These are phyloP conservation scores for Neuroscelio doddi DNA, from an alignment of 2,888 invertebrate species.

Conservation along the genomic window DNA sequence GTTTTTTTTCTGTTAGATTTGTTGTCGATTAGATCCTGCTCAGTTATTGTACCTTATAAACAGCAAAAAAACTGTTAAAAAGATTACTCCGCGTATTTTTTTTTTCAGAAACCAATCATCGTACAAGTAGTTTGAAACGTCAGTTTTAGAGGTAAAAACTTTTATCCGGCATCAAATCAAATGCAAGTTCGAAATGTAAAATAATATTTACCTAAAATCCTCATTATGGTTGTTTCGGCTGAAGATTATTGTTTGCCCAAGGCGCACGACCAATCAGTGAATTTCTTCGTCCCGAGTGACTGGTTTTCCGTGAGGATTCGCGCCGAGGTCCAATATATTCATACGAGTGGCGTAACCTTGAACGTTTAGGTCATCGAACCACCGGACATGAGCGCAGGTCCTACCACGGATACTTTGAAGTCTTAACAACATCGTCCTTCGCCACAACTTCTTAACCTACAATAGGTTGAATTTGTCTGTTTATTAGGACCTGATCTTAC, in stretches of 20 bases:
- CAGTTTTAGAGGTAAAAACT: no score
- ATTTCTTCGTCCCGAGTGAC: conserved; percentile 31
- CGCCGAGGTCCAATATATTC: conserved; percentile 56
- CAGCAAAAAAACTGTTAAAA: no score
- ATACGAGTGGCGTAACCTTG: conserved; percentile 62
- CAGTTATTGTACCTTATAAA: not conserved
- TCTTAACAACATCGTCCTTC: conserved; percentile 28
- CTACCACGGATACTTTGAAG: conserved; percentile 38
- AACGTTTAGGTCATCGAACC: conserved; percentile 65
- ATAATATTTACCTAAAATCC: conserved; percentile 17
- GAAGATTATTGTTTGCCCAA: conserved; percentile 19
- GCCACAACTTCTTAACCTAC: conserved; percentile 19
- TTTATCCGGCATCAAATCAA: conserved; percentile 3
- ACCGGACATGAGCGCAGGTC: conserved; percentile 48
- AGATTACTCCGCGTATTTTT: no score
- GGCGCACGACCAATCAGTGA: conserved; percentile 26
- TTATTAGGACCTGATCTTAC: conserved; percentile 29
- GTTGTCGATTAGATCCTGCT: conserved; percentile 8
- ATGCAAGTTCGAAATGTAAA: conserved; percentile 6
- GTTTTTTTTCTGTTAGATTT: conserved; percentile 30
- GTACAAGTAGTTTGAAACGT: no score
- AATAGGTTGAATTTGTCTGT: conserved; percentile 27
- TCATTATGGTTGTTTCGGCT: not conserved
- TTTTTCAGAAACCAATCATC: no score
- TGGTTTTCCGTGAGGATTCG: conserved; percentile 53